Evolutionary conservation across 2,797 vertebrate genomes (phyloP).

Genomic region (Labroides dimidiatus): DNA sequence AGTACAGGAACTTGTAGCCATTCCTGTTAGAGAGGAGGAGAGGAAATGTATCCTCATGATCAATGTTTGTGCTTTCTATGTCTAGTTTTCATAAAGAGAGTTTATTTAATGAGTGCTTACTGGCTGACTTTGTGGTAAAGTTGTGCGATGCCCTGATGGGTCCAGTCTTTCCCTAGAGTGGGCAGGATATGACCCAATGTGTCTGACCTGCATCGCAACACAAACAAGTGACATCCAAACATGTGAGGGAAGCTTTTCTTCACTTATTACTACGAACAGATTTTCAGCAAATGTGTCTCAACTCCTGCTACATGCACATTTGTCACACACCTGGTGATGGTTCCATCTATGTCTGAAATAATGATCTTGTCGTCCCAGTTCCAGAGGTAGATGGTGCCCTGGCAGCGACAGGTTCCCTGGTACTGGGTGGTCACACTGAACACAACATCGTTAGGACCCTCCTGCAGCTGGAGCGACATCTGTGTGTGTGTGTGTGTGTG

Average conservation of each 20-base stretch:
- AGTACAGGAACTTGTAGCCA: slow-evolving; percentile 98
- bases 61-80: neutral
- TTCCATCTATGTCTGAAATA: slow-evolving; percentile 98
- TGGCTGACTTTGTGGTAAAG: slow-evolving; percentile 99
- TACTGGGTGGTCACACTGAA: slow-evolving; percentile 99
- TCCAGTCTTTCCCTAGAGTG: slow-evolving; percentile 99
- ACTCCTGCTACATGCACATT: no score
- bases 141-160: slow-evolving; percentile 96
- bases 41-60: neutral
- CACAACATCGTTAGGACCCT: slow-evolving; percentile 93
- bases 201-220: slow-evolving; percentile 87
- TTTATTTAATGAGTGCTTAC: slow-evolving; percentile 84
- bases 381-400: slow-evolving; percentile 98
- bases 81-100: no score
- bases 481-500: slow-evolving; percentile 60
- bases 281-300: no score
- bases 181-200: slow-evolving; percentile 97
- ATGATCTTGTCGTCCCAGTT: slow-evolving; percentile 98
- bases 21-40: slow-evolving; percentile 81
- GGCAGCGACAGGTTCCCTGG: slow-evolving; percentile 96
- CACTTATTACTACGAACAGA: neutral
- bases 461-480: slow-evolving; percentile 91
- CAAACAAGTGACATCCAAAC: neutral
- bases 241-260: neutral
- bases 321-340: slow-evolving; percentile 90